phyloP scores from a whole-genome alignment of 1,140 invertebrate species.

The Cydia strobilella region DNA sequence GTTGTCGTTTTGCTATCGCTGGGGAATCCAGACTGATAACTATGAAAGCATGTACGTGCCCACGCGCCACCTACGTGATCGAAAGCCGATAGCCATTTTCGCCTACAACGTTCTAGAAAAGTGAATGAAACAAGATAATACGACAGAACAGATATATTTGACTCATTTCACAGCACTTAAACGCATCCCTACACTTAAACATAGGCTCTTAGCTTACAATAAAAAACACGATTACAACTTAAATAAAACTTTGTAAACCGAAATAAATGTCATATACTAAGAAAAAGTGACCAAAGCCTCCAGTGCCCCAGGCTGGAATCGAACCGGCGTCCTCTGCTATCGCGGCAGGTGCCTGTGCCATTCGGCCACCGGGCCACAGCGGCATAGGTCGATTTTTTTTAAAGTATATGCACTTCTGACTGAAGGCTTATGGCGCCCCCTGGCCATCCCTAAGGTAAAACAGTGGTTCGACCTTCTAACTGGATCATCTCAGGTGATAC shows the following conservation, averaged over 20 bases:
- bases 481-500: too few relatives aligned
- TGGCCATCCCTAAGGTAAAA: too few relatives aligned
- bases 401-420: too few relatives aligned
- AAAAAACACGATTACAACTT: constrained; percentile 31
- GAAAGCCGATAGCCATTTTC: neutral
- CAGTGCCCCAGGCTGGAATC: too few relatives aligned
- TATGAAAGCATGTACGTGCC: neutral
- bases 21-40: neutral
- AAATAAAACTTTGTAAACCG: constrained; percentile 50
- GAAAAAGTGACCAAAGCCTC: too few relatives aligned
- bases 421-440: too few relatives aligned
- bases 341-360: too few relatives aligned
- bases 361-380: too few relatives aligned
- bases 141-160: constrained; percentile 18
- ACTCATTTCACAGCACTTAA: constrained; percentile 52
- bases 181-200: constrained; percentile 58
- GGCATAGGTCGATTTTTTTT: too few relatives aligned
- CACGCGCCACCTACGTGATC: constrained; percentile 11
- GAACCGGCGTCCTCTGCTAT: too few relatives aligned
- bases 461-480: too few relatives aligned
- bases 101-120: constrained; percentile 16
- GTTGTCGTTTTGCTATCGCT: constrained; percentile 3
- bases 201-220: constrained; percentile 34
- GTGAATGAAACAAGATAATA: constrained; percentile 1
- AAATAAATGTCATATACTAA: too few relatives aligned